Evolutionary conservation across 1,140 invertebrate genomes (phyloP), one percentile per base, ranked within the genome.

Genomic region (Heliothis subflexa): DNA sequence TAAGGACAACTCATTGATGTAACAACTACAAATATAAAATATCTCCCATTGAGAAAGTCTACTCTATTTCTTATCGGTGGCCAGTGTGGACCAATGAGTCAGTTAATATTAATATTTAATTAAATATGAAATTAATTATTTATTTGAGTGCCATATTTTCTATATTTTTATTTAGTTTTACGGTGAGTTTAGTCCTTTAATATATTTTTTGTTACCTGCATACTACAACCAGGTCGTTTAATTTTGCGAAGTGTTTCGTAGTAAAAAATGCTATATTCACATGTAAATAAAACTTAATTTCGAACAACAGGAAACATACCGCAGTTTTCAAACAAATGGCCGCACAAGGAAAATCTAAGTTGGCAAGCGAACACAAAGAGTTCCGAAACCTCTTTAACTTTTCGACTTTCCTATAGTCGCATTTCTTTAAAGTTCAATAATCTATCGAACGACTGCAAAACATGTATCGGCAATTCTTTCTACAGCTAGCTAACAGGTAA

Each of bases 111-210:
- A 14, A 9, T 62, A 74, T 40, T 9, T 52, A 54, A n/a, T 50
- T 49, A 28, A 68, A 77, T 77, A 77, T 77, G 74, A 77, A 77
- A 28, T 21, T 55, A 45, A 40, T 76, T 7, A 12, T 77, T 16
- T 68, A 68, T 55, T 77, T 62, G 10, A 66, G 57, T 47, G 74
- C 50, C 2, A 54, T 77, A 21, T 68, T 77, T 47, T 77, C 52
- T 14, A 12, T 77, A 55, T 57, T 66, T 68, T 54, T 77, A 45
- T 66, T 77, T 40, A 77, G 74, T 57, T 77, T n/a, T 66, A 66
- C 45, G 74, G 74, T 77, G 14, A 77, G 74, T 72, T 33, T n/a
- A n/a, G n/a, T n/a, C n/a, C n/a, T n/a, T n/a, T n/a, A n/a, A n/a
- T n/a, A n/a, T n/a, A n/a, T n/a, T n/a, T n/a, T n/a, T 40, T 40